Base-by-base conservation (phyloP, 1,140 invertebrate genomes). In the Drosophila guanche region DNA sequence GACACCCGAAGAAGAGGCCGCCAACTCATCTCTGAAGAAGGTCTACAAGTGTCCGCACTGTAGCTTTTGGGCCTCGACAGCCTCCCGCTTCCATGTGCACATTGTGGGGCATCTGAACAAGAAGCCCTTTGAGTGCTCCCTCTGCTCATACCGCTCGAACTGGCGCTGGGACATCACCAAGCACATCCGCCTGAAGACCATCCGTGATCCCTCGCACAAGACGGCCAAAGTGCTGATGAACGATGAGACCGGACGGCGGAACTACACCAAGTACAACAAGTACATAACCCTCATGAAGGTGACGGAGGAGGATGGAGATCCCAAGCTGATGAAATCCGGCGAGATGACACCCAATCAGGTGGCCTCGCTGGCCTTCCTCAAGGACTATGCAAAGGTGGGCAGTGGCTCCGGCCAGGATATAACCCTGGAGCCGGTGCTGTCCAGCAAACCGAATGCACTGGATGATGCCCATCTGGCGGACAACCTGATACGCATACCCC, bases 121-220 rank as follows among this genome's bases (percentile, higher is more conserved):
- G 90, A 97, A 98, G 90, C 97, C 97, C 4, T 99, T 98, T 90
- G 97, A 98, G 92, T 99, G 98, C 93, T 98, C 97, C 3, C 93
- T 97, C 3, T 99, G 98, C 92, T 95, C 96, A 22, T 97, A 98
- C 89, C 95, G 97, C 68, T 98, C 97, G 22, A 98, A 98, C 92
- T 98, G 97, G 97, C 94, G 97, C 68, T 98, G 97, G 97, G 97
- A 98, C 92, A 97, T 99, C 62, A 98, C 97, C 43, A 98, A 98
- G 92, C 98, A 99, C 91, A 98, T 98, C 59, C 95, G 96, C 90
- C 92, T 98, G 77, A 98, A 97, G 93, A 95, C 95, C 12, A 95
- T 95, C 12, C 93, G 96, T 58, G 97, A 98, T 92, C 94, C 94
- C 56, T 94, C 94, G 41, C 96, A 98, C 91, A 93, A 94, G 76